These are phyloP conservation scores for Telenomus remus DNA, from an alignment of 1,140 invertebrate species.

Conservation along the genomic window DNA sequence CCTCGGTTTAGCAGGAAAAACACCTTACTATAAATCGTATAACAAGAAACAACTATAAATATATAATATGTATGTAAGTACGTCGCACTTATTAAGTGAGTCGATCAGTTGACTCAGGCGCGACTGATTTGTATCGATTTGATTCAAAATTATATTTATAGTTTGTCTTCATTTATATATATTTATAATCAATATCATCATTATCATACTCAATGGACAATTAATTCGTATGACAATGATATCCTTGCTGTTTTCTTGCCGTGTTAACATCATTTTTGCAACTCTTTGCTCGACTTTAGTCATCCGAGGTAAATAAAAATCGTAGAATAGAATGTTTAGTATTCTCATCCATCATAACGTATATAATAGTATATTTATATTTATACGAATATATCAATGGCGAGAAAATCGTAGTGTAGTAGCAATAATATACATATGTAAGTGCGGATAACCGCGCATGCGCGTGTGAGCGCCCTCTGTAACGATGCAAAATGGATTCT, in stretches of 20 bases:
- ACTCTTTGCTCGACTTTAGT: conserved; percentile 13
- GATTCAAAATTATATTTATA: conserved; percentile 58
- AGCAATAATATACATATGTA: conserved; percentile 53
- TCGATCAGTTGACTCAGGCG: conserved; percentile 29
- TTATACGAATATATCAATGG: conserved; percentile 50
- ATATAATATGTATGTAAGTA: conserved; percentile 53
- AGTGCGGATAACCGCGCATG: conserved; percentile 39
- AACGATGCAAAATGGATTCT: background rate
- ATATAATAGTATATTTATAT: conserved; percentile 50
- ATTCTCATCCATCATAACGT: conserved; percentile 45
- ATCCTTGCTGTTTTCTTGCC: conserved; percentile 29
- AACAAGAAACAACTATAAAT: conserved; percentile 64
- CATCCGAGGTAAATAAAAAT: conserved; percentile 51
- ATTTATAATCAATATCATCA: conserved; percentile 41
- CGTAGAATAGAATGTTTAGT: conserved; percentile 30
- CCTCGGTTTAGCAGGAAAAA: conserved; percentile 57
- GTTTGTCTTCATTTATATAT: conserved; percentile 34
- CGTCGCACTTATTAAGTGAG: conserved; percentile 39
- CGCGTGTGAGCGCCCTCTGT: background rate
- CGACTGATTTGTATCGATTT: conserved; percentile 48
- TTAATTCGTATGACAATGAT: conserved; percentile 57
- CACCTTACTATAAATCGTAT: conserved; percentile 60
- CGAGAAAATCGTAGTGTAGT: conserved; percentile 53
- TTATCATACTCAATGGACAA: conserved; percentile 55
- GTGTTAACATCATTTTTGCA: conserved; percentile 5